These are phyloP conservation scores for Pogonus chalceus DNA, from an alignment of 1,140 invertebrate species.

Conservation along the genomic window DNA sequence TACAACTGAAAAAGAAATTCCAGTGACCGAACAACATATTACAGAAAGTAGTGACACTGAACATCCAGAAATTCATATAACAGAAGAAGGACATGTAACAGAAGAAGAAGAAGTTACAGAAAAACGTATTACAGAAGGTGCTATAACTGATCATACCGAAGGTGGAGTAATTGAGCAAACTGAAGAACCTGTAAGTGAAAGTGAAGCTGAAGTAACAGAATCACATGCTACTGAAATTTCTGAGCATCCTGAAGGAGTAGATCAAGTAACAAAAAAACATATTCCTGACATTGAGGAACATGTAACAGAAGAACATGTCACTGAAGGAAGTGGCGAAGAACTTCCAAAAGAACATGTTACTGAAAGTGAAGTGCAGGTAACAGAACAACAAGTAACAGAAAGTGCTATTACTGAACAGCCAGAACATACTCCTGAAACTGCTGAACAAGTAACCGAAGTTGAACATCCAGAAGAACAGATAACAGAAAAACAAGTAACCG, in stretches of 20 bases:
- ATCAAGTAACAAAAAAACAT: neutral
- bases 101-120: slow-evolving; percentile 11
- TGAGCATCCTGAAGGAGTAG: neutral
- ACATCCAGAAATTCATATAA: slow-evolving; percentile 7
- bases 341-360: neutral
- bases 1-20: slow-evolving; percentile 7
- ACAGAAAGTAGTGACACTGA: neutral
- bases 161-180: neutral
- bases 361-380: neutral
- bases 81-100: slow-evolving; percentile 9
- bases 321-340: slow-evolving; percentile 16
- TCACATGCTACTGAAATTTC: neutral
- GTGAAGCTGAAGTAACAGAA: slow-evolving; percentile 12
- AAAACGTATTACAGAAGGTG: slow-evolving; percentile 12
- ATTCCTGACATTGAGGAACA: neutral
- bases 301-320: slow-evolving; percentile 16
- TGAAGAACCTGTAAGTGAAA: slow-evolving; percentile 8
- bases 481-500: slow-evolving; percentile 17
- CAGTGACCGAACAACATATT: neutral
- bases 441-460: slow-evolving; percentile 13
- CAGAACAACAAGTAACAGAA: slow-evolving; percentile 1
- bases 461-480: slow-evolving; percentile 12
- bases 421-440: neutral
- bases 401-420: no score
- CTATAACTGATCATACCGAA: slow-evolving; percentile 5